phyloP scores from a whole-genome alignment of 2,113 vertebrate species.

The Fregata magnificens region DNA sequence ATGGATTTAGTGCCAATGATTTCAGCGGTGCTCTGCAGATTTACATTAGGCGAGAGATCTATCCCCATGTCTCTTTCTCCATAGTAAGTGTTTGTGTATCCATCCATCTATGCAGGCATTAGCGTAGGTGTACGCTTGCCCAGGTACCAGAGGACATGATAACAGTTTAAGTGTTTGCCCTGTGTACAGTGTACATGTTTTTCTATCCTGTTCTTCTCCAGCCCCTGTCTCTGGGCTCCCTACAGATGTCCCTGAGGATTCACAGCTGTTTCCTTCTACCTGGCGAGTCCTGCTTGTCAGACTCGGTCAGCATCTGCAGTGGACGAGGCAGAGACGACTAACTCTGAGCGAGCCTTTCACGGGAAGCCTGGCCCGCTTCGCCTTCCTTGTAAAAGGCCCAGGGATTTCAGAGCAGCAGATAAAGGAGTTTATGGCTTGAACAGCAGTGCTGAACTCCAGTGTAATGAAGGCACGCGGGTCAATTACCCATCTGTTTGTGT shows the following conservation, averaged over 20 bases:
- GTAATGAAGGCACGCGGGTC: constrained; percentile 67
- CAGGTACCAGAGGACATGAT: background rate
- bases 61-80: background rate
- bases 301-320: background rate
- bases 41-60: background rate
- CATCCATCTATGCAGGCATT: background rate
- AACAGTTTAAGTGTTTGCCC: background rate
- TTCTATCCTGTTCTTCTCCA: background rate
- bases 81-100: background rate
- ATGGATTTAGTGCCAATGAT: constrained; percentile 8
- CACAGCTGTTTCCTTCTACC: constrained; percentile 51
- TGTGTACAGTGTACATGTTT: background rate
- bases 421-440: constrained; percentile 51
- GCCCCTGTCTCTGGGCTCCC: background rate
- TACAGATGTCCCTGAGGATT: background rate
- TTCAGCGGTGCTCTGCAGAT: background rate
- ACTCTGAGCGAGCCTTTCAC: background rate
- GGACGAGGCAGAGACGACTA: background rate
- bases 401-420: constrained; percentile 50
- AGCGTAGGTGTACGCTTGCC: background rate
- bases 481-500: constrained; percentile 79
- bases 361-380: background rate
- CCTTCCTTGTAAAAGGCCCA: background rate
- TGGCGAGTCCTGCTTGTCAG: constrained; percentile 49
- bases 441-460: constrained; percentile 36